Conservation (phyloP, 2,797 vertebrate genomes). For the Kryptopterus vitreolus region DNA sequence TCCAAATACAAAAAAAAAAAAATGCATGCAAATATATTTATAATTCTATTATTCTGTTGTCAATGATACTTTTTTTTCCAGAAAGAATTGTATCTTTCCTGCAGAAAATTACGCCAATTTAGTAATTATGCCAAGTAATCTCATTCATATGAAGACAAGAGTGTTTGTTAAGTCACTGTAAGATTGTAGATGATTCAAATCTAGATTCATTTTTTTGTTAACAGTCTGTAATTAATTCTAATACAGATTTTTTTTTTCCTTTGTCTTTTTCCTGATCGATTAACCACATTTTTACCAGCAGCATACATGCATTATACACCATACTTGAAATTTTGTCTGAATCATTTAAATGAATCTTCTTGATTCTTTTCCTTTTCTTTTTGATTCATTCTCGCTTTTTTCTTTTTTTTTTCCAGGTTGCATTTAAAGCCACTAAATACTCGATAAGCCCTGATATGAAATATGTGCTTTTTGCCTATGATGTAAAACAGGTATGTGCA, state of each 20-base stretch:
- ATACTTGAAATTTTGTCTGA: neutral
- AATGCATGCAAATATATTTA: neutral
- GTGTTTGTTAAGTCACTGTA: neutral
- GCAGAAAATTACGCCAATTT: too few relatives aligned
- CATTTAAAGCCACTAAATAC: constrained; percentile 92
- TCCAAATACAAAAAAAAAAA: neutral
- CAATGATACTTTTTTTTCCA: neutral
- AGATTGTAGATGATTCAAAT: neutral
- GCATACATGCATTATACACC: neutral
- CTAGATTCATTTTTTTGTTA: neutral
- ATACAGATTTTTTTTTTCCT: neutral
- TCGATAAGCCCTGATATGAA: constrained; percentile 92
- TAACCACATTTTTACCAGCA: neutral
- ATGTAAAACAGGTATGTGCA: constrained; percentile 86
- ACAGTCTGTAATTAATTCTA: neutral
- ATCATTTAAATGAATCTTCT: neutral
- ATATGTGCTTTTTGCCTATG: constrained; percentile 93
- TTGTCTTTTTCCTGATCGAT: neutral
- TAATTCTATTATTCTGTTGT: neutral
- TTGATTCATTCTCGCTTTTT: neutral
- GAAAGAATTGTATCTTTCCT: too few relatives aligned
- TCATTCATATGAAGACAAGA: neutral
- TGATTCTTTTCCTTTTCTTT: neutral
- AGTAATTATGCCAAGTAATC: too few relatives aligned
- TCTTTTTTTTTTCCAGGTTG: constrained; percentile 73